phyloP scores from a whole-genome alignment of 1,140 invertebrate genomes.

The Eciton burchellii region DNA sequence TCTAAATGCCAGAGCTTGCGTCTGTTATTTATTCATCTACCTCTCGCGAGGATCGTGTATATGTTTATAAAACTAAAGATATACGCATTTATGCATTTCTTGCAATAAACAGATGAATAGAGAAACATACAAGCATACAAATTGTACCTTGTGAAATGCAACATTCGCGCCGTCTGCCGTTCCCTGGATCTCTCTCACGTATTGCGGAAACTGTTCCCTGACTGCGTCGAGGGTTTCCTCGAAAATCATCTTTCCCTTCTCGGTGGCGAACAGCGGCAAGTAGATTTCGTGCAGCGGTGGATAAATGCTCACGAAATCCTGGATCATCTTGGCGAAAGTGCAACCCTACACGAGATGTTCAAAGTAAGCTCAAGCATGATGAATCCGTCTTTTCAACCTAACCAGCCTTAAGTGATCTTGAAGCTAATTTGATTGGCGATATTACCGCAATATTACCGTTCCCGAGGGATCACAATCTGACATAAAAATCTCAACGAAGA shows the following conservation, averaged over 20 bases:
- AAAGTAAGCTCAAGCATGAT: neutral
- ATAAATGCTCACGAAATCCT: conserved; percentile 88
- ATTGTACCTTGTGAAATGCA: conserved; percentile 91
- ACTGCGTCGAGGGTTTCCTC: conserved; percentile 90
- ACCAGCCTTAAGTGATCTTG: neutral
- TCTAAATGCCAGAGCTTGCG: too few relatives aligned
- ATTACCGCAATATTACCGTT: too few relatives aligned
- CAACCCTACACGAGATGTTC: conserved; percentile 88
- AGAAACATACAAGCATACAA: too few relatives aligned
- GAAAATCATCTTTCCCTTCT: conserved; percentile 89
- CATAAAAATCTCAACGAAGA: too few relatives aligned
- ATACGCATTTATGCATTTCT: too few relatives aligned
- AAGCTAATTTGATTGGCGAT: too few relatives aligned
- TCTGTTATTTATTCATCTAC: too few relatives aligned
- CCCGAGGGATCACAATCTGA: too few relatives aligned
- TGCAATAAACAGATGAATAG: too few relatives aligned
- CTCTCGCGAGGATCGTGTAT: too few relatives aligned
- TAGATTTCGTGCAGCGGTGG: conserved; percentile 89
- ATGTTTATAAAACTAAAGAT: too few relatives aligned
- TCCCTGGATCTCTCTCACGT: conserved; percentile 93
- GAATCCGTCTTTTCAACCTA: neutral
- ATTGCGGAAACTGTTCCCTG: conserved; percentile 91
- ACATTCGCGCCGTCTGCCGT: conserved; percentile 93
- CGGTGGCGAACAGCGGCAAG: conserved; percentile 90
- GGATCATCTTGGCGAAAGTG: conserved; percentile 91